Percentiles rank a stretch among this genome's conserved stretches.
phyloP scores from a whole-genome alignment of 2,113 vertebrate genomes.

The Burhinus oedicnemus region DNA sequence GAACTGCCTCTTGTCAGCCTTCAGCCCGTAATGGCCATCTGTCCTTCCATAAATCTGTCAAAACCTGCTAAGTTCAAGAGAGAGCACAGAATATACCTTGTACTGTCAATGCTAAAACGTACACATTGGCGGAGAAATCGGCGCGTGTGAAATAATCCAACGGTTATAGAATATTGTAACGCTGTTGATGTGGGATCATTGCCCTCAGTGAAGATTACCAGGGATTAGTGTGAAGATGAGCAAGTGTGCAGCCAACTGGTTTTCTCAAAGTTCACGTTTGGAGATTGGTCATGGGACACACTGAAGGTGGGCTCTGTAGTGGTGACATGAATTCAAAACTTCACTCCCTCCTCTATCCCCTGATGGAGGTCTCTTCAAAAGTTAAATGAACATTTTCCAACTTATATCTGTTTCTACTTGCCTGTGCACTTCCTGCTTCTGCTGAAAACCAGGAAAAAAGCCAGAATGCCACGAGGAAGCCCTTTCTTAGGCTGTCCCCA shows the following conservation, averaged over 20 bases:
- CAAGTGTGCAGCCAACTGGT: neutral
- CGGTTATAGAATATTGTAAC: conserved; percentile 55
- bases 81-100: conserved; percentile 80
- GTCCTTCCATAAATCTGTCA: conserved; percentile 94
- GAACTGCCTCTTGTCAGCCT: conserved; percentile 96
- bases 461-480: conserved; percentile 42
- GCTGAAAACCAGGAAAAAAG: conserved; percentile 46
- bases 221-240: conserved; percentile 53
- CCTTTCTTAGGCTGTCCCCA: conserved; percentile 39
- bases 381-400: conserved; percentile 3
- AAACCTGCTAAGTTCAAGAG: conserved; percentile 81
- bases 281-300: neutral
- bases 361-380: neutral
- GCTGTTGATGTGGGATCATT: conserved; percentile 52
- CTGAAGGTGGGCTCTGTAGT: neutral
- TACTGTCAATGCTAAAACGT: conserved; percentile 72
- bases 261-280: neutral
- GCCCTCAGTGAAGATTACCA: conserved; percentile 46
- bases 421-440: conserved; percentile 38
- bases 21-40: conserved; percentile 95
- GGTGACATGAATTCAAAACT: neutral
- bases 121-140: conserved; percentile 60
- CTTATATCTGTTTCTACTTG: conserved; percentile 8
- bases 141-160: conserved; percentile 45
- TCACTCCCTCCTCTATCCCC: neutral